Conservation (phyloP, 1,140 invertebrate species). For the Augochlora pura region DNA sequence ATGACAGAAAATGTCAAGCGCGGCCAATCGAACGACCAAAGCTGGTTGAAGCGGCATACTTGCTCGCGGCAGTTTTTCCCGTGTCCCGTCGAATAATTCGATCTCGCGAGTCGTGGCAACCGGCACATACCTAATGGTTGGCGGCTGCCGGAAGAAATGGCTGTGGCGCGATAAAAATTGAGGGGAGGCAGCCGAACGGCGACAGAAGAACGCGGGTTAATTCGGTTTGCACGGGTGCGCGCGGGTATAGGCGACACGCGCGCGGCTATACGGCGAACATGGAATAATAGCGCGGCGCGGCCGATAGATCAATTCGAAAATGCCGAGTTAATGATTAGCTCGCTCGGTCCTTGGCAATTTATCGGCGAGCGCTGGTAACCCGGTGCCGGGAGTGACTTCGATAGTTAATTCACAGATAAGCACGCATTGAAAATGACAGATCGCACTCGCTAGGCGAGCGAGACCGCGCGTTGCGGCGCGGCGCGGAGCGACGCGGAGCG, state of each 20-base stretch:
- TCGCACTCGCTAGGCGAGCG: conserved; percentile 11
- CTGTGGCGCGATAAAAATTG: neutral
- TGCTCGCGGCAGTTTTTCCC: too few species aligned
- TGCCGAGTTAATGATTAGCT: conserved; percentile 48
- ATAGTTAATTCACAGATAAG: conserved; percentile 53
- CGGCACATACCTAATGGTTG: too few species aligned
- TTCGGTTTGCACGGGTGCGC: conserved; percentile 34
- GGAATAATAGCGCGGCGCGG: conserved; percentile 41
- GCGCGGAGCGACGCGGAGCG: conserved; percentile 14
- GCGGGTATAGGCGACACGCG: neutral
- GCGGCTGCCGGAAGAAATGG: too few species aligned
- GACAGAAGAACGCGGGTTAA: conserved; percentile 7
- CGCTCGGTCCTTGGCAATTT: conserved; percentile 47
- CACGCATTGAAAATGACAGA: conserved; percentile 55
- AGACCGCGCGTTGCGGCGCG: neutral
- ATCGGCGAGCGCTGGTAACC: conserved; percentile 29
- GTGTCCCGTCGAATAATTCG: too few species aligned
- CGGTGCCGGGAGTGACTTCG: conserved; percentile 42
- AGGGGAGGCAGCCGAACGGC: neutral
- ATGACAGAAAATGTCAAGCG: too few species aligned
- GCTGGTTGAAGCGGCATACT: too few species aligned
- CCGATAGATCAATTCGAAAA: conserved; percentile 49
- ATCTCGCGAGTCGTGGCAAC: too few species aligned
- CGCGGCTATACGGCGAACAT: conserved; percentile 11
- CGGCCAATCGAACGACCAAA: too few species aligned